Evolutionary conservation across 2,113 vertebrate species (phyloP).

Genomic region (Chinchilla lanigera): DNA sequence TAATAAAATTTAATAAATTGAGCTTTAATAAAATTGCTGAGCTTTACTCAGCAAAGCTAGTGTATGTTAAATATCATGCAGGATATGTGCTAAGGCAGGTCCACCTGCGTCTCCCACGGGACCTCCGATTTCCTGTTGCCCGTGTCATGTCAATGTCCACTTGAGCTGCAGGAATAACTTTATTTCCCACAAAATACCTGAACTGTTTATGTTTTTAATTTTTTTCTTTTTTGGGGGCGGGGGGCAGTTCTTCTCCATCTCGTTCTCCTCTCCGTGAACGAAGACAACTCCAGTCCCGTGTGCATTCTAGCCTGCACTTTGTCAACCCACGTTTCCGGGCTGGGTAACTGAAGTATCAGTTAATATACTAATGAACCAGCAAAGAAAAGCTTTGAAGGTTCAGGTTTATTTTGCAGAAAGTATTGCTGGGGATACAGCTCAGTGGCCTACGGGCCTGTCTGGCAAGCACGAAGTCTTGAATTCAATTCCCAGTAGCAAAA

Average conservation of each 20-base stretch:
- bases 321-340: no score
- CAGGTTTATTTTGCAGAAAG: not conserved
- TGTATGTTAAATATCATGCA: not conserved
- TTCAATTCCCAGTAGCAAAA: no score
- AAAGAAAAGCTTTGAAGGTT: not conserved
- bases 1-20: no score
- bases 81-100: not conserved
- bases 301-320: not conserved
- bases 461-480: no score
- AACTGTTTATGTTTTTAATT: no score
- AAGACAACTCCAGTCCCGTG: not conserved
- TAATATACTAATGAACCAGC: not conserved
- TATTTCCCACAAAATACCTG: not conserved
- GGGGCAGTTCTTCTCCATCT: not conserved
- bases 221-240: not conserved
- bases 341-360: not conserved
- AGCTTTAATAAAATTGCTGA: no score
- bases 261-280: not conserved
- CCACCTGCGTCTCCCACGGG: not conserved
- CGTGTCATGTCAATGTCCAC: not conserved
- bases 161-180: not conserved
- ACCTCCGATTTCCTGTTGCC: not conserved
- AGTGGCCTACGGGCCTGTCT: no score
- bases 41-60: not conserved
- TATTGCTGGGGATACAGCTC: no score